Evolutionary conservation across 2,888 invertebrate species (phyloP), one percentile per base, ranked within the genome.

Genomic region (Trypoxylon attenuatum): DNA sequence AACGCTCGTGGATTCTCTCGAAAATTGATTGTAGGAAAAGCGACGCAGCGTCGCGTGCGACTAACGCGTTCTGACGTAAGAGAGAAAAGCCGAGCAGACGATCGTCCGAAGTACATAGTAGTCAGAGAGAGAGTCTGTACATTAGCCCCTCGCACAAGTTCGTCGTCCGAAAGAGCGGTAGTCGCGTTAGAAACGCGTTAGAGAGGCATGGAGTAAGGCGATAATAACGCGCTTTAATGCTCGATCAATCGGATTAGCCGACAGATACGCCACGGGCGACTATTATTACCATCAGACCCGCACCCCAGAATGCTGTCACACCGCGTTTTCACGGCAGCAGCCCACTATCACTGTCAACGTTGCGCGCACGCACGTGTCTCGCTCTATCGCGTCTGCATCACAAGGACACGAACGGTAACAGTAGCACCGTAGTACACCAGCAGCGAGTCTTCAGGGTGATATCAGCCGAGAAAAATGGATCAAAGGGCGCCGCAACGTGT

Each of bases 181-280:
- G n/a, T n/a, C n/a, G n/a, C n/a, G n/a, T n/a, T n/a, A n/a, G n/a
- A n/a, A n/a, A n/a, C n/a, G n/a, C n/a, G n/a, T n/a, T n/a, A 27
- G 21, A 33, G 41, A 54, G 33, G 56, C 53, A 51, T 65, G 67
- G 76, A 76, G 69, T 71, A 73, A 76, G 76, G 77, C 73, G 76
- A 76, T 76, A 76, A 76, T 76, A 76, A 76, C 68, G 77, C 73
- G 64, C 73, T 76, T 71, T 76, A 73, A 63, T 66, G 71, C 64
- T 62, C 71, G 75, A 76, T 76, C 77, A 76, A 76, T 76, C 77
- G 76, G 69, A 76, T 76, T 73, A 76, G 53, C 61, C 71, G 65
- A 53, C 63, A 56, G 62, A 58, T 69, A 65, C 65, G 64, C 51
- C 43, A 61, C 27, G 56, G 53, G 46, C 65, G 73, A 67, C 62